Conservation (phyloP, 2,113 vertebrate species). For the Orcinus orca region DNA sequence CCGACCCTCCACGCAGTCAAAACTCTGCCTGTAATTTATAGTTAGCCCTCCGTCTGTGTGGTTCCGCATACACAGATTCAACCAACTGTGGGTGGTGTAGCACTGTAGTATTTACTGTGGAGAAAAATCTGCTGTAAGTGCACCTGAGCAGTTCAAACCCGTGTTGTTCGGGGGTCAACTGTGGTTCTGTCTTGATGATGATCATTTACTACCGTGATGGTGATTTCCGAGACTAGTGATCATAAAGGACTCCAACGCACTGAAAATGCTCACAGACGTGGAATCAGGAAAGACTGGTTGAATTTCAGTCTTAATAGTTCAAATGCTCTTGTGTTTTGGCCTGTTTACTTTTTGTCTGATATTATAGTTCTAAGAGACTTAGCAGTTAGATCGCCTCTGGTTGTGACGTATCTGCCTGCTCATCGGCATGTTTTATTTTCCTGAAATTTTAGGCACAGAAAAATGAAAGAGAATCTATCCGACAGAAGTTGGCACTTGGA, state of each 20-base stretch:
- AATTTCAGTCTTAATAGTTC: background rate
- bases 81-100: background rate
- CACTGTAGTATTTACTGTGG: background rate
- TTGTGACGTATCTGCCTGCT: background rate
- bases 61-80: background rate
- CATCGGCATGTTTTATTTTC: constrained; percentile 32
- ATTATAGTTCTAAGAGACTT: constrained; percentile 30
- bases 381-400: background rate
- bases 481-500: constrained; percentile 98
- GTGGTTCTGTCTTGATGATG: background rate
- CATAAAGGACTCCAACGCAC: background rate
- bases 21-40: background rate
- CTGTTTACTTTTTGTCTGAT: background rate
- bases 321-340: background rate
- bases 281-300: background rate
- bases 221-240: background rate
- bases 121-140: background rate
- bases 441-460: constrained; percentile 94
- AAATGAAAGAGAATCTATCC: constrained; percentile 98
- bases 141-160: background rate
- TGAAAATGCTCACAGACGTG: background rate
- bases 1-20: background rate
- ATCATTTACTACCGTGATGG: background rate
- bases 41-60: background rate
- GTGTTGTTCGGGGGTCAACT: background rate